Base-by-base conservation (phyloP, 2,888 invertebrate genomes). In the Thalpophila matura region DNA sequence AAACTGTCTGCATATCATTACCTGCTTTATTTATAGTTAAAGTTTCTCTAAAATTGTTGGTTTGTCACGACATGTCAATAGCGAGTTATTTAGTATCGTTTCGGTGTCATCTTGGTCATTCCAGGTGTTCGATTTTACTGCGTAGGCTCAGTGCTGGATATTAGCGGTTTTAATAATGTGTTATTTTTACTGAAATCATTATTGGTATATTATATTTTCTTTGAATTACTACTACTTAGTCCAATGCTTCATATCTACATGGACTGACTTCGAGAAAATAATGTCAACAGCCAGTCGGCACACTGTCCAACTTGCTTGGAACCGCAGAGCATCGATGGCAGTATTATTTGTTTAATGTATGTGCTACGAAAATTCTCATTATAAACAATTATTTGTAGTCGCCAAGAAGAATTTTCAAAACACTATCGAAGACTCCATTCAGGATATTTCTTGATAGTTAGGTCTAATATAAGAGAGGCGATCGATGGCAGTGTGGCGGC, bases 1-100 rank as follows among this genome's bases (percentile, higher is more conserved):
- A 71, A 77, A 78, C 72, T 78, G 74, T 77, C 67, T 60, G 74
- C 79, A 78, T 74, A 54, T 67, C 53, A 68, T 74, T 78, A 67
- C 38, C 29, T 51, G 43, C 33, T 59, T 77, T 77, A 77, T 77
- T 77, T 77, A 75, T 75, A 49, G 69, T 62, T 50, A 45, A 65
- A 62, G 68, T 75, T 77, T 77, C 74, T 73, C 77, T 73, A 38
- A 67, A 72, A 62, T 58, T 38, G 54, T 55, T 72, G 18, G 12
- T 33, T 4, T 45, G 31, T 27, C 49, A 57, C 56, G 69, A 51
- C 50, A 27, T 56, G 46, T 43, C 60, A 56, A 51, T 47, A 26
- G 12, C 7, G 42, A 67, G 45, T 59, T 40, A 42, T 59, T 66
- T 24, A 54, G n/a, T 54, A 12, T 37, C 16, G 16, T 12, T 26